Base-by-base conservation (phyloP, 2,797 vertebrate species). In the Sphenopsis melanotis region DNA sequence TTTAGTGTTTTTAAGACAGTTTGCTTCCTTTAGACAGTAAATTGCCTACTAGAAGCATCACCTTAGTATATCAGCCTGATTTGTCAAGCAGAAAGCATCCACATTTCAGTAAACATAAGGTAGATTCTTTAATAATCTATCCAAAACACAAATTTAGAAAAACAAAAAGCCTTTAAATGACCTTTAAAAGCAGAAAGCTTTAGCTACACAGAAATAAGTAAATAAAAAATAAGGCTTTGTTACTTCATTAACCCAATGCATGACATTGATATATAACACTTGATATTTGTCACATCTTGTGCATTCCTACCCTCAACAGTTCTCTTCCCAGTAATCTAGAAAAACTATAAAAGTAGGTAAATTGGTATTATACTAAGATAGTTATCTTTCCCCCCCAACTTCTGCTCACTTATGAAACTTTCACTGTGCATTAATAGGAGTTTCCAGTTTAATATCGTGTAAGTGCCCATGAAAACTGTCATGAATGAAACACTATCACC, bases 401-500 rank as follows among this genome's bases (percentile, higher is more conserved):
- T 91, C 30, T 53, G 6, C 1, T 3, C 9, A 30, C 7, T 34
- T 64, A 30, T 3, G 3, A 77, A 92, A 68, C 4, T 59, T 66
- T 7, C 13, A 44, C 65, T 66, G 24, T 4, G 1, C 18, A 9
- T 50, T 77, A 90, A 53, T 5, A n/a, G 3, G 9, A 93, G 5
- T 27, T 63, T 80, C 44, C 39, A 21, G 22, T 89, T 87, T 59
- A 70, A 59, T 37, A 64, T 4, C 30, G 11, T 19, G 0, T 16
- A 49, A 77, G 3, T 11, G 30, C 24, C 15, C 21, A 14, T n/a
- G 30, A 89, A 77, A n/a, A 46, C 6, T 30, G 5, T 9, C 1
- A 0, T 15, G n/a, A 68, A 52, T 22, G 4, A 78, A 80, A 74
- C 0, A 0, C 17, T 70, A 2, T 29, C 21, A 30, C 17, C 18